Evolutionary conservation across 1,140 invertebrate genomes (phyloP), one percentile per base, ranked within the genome.

Genomic region (Apis mellifera): DNA sequence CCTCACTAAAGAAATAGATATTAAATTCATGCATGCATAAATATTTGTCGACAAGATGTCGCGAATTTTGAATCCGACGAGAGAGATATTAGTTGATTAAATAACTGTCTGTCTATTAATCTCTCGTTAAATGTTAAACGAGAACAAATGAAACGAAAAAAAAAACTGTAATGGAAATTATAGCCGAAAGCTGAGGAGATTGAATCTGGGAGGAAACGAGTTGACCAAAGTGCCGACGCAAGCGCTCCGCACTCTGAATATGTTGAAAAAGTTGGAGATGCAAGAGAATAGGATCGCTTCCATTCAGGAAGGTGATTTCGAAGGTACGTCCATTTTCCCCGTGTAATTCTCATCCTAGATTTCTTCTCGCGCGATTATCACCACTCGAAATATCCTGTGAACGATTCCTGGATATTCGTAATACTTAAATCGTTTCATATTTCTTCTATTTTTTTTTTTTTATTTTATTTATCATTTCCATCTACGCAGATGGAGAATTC

Each of bases 121-220:
- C 5, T 66, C 5, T 19, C 3, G 3, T 11, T 12, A 17, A 32
- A 64, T 15, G 1, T n/a, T 11, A 42, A 19, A 23, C 21, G 7
- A 32, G 26, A 59, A 59, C n/a, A 1, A 26, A n/a, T 57, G 17
- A 66, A 75, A 62, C 0, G 11, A 48, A 48, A 21, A 42, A 42
- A 42, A 42, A 42, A 42, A 7, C 32, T 42, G 7, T 42, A 7
- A 42, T 23, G 17, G 54, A 17, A 59, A 68, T 66, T 48, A 59
- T 89, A 98, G 97, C 66, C 89, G 93, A 81, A 97, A 98, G 93
- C 93, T 98, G 52, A 97, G 97, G 88, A 95, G 97, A 70, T 94
- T 98, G 62, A 98, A 98, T 94, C 94, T 98, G 80, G 97, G 97
- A 70, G 97, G 97, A 62, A 98, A 98, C 91, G 96, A 96, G 68